phyloP scores from a whole-genome alignment of 2,888 invertebrate species.

The Limenitis camilla region DNA sequence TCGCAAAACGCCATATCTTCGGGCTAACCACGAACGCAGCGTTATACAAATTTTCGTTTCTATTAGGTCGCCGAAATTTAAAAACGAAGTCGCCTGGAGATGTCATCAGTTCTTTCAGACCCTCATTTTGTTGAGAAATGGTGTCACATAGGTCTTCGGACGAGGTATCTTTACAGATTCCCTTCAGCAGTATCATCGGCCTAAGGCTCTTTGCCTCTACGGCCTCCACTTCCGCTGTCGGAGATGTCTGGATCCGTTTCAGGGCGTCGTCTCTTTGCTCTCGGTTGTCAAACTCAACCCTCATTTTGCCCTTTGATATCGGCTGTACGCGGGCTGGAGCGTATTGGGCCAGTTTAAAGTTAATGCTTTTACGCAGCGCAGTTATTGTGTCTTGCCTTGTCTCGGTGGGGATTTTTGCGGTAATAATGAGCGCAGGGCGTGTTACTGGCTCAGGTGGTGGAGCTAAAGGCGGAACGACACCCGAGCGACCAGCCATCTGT shows the following conservation, averaged over 20 bases:
- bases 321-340: constrained; percentile 2
- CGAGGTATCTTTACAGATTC: neutral
- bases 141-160: neutral
- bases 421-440: neutral
- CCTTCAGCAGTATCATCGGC: too few relatives aligned
- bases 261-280: neutral
- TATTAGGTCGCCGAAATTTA: neutral
- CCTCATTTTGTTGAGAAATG: neutral
- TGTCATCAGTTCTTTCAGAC: neutral
- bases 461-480: too few relatives aligned
- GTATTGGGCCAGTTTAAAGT: neutral
- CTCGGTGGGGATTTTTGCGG: neutral
- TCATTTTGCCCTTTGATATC: constrained; percentile 5
- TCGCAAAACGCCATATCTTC: neutral
- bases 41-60: neutral
- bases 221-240: constrained; percentile 5
- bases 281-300: constrained; percentile 11
- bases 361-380: neutral
- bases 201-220: too few relatives aligned
- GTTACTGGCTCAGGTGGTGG: too few relatives aligned
- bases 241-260: neutral
- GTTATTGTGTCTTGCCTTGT: neutral
- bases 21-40: neutral
- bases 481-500: too few relatives aligned
- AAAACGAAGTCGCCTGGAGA: too few relatives aligned